Conservation (phyloP, 2,113 vertebrate species). For the Dasyprocta punctata region DNA sequence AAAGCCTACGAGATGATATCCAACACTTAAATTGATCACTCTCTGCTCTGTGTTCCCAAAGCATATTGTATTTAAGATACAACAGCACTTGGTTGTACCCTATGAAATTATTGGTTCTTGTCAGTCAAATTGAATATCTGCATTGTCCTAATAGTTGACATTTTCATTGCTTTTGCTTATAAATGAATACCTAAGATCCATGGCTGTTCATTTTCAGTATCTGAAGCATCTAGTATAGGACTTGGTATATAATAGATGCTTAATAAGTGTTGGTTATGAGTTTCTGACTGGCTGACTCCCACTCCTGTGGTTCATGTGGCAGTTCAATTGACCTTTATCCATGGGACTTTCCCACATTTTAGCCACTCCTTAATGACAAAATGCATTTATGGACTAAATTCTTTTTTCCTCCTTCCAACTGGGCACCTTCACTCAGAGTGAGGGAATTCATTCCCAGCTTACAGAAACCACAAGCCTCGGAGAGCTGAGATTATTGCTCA, state of each 20-base stretch:
- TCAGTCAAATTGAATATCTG: neutral
- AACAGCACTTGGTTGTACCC: neutral
- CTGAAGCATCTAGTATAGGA: neutral
- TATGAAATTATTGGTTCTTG: neutral
- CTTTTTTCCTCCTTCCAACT: slow-evolving; percentile 55
- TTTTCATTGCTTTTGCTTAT: neutral
- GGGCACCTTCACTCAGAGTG: slow-evolving; percentile 81
- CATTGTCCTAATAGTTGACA: neutral
- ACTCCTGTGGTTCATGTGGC: neutral
- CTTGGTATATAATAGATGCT: slow-evolving; percentile 47
- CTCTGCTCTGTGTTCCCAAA: neutral
- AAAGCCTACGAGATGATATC: neutral
- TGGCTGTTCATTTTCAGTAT: neutral
- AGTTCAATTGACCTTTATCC: slow-evolving; percentile 65
- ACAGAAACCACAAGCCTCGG: slow-evolving; percentile 86
- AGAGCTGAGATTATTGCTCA: slow-evolving; percentile 83
- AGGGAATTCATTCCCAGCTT: slow-evolving; percentile 85
- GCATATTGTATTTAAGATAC: neutral
- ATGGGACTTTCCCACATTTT: slow-evolving; percentile 35
- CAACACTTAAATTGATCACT: neutral
- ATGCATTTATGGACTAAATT: slow-evolving; percentile 60
- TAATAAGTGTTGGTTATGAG: slow-evolving; percentile 38
- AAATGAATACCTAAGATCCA: slow-evolving; percentile 35
- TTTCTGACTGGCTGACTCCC: slow-evolving; percentile 43
- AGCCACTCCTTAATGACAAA: slow-evolving; percentile 69